Percentiles rank a stretch among this genome's conserved stretches.
Conservation (phyloP, 1,140 invertebrate genomes). For the Catajapyx aquilonaris region DNA sequence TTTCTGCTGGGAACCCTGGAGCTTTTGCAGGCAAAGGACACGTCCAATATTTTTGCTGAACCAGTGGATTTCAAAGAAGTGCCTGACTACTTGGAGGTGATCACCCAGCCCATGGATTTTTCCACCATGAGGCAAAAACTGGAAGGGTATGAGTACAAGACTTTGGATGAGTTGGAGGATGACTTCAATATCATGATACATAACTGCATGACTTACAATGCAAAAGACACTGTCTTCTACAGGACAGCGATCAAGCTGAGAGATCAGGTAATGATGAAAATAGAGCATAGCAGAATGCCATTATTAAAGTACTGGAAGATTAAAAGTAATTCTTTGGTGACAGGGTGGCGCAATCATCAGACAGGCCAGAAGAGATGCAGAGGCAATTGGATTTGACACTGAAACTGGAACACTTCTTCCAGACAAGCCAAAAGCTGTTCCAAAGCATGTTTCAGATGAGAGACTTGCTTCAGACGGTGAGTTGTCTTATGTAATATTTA, state of each 20-base stretch:
- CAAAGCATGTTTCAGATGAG: no score
- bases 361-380: conserved; percentile 48
- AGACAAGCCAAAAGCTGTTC: no score
- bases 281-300: no score
- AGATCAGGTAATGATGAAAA: conserved; percentile 58
- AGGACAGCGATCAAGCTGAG: conserved; percentile 67
- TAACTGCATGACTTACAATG: conserved; percentile 88
- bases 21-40: conserved; percentile 54
- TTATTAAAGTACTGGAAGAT: background rate
- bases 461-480: no score
- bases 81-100: conserved; percentile 78
- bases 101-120: conserved; percentile 88
- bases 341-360: conserved; percentile 49
- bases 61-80: conserved; percentile 81
- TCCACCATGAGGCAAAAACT: conserved; percentile 75
- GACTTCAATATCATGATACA: conserved; percentile 89
- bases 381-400: conserved; percentile 35
- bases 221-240: conserved; percentile 69
- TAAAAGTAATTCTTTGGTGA: conserved; percentile 5
- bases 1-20: conserved; percentile 52
- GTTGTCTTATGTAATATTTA: no score
- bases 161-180: conserved; percentile 53
- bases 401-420: conserved; percentile 23
- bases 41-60: conserved; percentile 72
- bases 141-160: conserved; percentile 49